Base-by-base conservation (phyloP, 2,113 vertebrate species). In the Antennarius striatus region DNA sequence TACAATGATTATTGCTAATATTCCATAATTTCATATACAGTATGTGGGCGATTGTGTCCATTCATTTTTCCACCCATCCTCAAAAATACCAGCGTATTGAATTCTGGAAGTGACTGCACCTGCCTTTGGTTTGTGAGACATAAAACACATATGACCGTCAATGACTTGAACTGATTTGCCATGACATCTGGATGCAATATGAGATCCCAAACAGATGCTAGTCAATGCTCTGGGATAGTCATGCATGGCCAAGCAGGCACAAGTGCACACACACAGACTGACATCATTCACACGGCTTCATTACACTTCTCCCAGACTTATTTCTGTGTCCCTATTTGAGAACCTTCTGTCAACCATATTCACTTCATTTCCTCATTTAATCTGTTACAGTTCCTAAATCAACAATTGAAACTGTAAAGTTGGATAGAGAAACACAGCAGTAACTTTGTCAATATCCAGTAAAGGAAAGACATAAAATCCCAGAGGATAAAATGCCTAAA, bases 161-260 rank as follows among this genome's bases (percentile, higher is more conserved):
- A 86, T 88, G 88, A 89, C 86, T 90, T 84, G 78, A 91, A 91
- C 89, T 92, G 91, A 93, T 93, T 91, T 81, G 83, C 77, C 65
- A 68, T 81, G 89, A 92, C 93, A 93, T 93, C 90, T 93, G 93
- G 90, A 91, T 60, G 91, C 86, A 92, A 93, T 89, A 79, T 80
- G 89, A 93, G 90, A 87, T 77, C 73, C 66, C 79, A 78, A 78
- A 88, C 89, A 92, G 78, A 82, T 90, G 89, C 84, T 79, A 68
- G 79, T 84, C 77, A 64, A 82, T 73, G 79, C 43, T 55, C 69
- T 76, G 1, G 58, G 69, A 79, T 59, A 46, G 74, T 69, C 81
- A 82, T 73, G 73, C 75, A 60, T 48, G 62, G 51, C 60, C 72
- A 75, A 69, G 68, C 74, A 71, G 45, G 36, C 83, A 83, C 64